Conservation (phyloP, 2,888 invertebrate species). For the Lottia gigantea region DNA sequence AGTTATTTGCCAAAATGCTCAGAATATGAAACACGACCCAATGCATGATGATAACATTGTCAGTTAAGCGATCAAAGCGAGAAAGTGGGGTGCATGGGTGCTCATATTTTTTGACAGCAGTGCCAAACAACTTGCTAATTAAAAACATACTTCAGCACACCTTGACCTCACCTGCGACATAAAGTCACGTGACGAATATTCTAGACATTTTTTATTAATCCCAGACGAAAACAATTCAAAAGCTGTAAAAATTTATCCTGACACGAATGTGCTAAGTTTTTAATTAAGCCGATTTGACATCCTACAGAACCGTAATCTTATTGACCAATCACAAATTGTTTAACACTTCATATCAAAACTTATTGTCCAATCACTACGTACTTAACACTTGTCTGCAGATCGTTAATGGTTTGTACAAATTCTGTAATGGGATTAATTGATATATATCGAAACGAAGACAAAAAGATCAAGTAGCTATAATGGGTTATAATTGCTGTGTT, state of each 20-base stretch:
- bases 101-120: no score
- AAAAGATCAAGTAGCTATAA: neutral
- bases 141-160: neutral
- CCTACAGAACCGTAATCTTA: neutral
- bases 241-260: neutral
- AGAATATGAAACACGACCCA: no score
- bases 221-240: slow-evolving; percentile 1
- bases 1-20: no score
- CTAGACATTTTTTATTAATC: neutral
- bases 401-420: slow-evolving; percentile 8
- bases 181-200: neutral
- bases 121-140: neutral
- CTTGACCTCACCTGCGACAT: neutral
- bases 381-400: slow-evolving; percentile 5
- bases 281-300: slow-evolving; percentile 1
- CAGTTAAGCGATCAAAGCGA: no score
- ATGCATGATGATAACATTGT: no score
- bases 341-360: neutral
- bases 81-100: no score
- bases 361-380: neutral
- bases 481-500: neutral
- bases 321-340: slow-evolving; percentile 5
- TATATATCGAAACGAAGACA: neutral
- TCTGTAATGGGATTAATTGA: slow-evolving; percentile 4
- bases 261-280: slow-evolving; percentile 1